A percentile compares a stretch with the other conserved stretches of the same genome.
phyloP scores from a whole-genome alignment of 2,113 vertebrate species.

The Callipepla squamata region DNA sequence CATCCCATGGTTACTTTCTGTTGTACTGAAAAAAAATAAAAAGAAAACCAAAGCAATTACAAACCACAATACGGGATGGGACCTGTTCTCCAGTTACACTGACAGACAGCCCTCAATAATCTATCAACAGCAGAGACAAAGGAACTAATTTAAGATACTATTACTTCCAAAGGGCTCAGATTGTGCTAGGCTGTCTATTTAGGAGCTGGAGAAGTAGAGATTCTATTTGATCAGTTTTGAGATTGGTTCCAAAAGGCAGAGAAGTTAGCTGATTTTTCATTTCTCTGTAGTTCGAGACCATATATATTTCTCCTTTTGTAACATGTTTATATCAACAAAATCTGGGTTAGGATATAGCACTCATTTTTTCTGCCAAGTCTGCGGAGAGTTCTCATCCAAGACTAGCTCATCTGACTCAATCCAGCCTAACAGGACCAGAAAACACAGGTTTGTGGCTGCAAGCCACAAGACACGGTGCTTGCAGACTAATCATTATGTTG shows the following conservation, averaged over 20 bases:
- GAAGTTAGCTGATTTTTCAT: not conserved
- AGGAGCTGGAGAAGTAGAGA: not conserved
- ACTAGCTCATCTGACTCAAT: not conserved
- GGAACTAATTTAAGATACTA: conserved; percentile 49
- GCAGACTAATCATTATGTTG: not conserved
- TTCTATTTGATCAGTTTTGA: not conserved
- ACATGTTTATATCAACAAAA: not conserved
- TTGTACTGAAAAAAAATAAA: not conserved
- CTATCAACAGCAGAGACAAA: conserved; percentile 19
- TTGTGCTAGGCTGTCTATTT: not conserved
- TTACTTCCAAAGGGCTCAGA: not conserved
- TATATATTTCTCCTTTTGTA: not conserved
- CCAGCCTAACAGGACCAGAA: not conserved
- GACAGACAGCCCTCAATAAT: conserved; percentile 8
- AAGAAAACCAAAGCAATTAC: not conserved
- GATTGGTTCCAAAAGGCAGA: not conserved
- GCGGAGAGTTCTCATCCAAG: not conserved
- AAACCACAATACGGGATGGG: not conserved
- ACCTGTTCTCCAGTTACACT: not conserved
- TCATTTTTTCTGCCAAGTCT: not conserved
- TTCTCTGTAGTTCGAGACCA: not conserved
- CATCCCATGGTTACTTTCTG: not conserved
- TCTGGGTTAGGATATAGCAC: not conserved
- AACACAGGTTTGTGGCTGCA: not conserved
- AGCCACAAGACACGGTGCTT: not conserved